Conservation (phyloP, 2,888 invertebrate species). For the Cantharis rufa region DNA sequence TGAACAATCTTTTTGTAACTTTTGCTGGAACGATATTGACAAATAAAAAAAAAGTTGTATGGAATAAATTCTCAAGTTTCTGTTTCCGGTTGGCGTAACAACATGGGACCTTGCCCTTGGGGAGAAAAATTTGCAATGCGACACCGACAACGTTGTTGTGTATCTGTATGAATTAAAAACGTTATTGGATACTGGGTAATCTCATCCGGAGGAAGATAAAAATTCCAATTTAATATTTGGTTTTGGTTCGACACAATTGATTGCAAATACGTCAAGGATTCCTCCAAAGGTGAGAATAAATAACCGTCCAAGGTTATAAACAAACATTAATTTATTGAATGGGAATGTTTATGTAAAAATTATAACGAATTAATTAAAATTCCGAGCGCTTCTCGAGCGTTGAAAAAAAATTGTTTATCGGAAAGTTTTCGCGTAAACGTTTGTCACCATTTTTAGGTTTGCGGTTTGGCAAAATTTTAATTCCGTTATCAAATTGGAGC, state of each 20-base stretch:
- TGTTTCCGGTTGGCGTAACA: neutral
- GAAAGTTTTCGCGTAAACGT: neutral
- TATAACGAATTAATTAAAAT: neutral
- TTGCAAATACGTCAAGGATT: neutral
- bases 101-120: neutral
- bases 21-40: neutral
- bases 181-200: neutral
- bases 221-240: neutral
- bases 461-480: neutral
- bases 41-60: neutral
- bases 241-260: neutral
- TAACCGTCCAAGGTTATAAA: neutral
- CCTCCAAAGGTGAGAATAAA: slow-evolving; percentile 1
- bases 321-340: slow-evolving; percentile 2
- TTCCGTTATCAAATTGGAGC: neutral
- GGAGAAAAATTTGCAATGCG: neutral
- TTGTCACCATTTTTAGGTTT: neutral
- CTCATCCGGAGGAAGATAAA: neutral
- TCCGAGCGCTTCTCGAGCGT: neutral
- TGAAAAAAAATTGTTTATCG: neutral
- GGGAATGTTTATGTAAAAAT: neutral
- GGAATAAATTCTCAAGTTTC: neutral
- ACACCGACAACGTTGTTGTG: neutral
- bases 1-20: neutral
- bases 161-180: neutral